A percentile compares a stretch with the other conserved stretches of the same genome.
phyloP scores from a whole-genome alignment of 1,140 invertebrate genomes.

The Varroa destructor region DNA sequence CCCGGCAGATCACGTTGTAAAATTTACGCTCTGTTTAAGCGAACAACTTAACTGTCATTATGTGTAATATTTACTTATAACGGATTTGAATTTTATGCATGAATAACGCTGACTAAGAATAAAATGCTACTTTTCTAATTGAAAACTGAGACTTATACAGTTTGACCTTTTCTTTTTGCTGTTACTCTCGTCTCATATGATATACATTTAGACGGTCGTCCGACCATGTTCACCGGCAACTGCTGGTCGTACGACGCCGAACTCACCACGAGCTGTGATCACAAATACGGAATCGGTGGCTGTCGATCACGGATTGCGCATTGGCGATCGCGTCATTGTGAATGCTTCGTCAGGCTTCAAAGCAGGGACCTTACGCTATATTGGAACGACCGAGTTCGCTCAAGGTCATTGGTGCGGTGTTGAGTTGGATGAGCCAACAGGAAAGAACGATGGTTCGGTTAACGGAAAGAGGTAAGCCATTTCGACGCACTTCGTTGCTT shows the following conservation, averaged over 20 bases:
- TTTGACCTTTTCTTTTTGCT: too few relatives aligned
- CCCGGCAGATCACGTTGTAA: too few relatives aligned
- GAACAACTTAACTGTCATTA: too few relatives aligned
- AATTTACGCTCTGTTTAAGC: too few relatives aligned
- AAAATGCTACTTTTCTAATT: too few relatives aligned
- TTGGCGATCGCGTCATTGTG: constrained; percentile 82
- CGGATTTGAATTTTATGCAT: too few relatives aligned
- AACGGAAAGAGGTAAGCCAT: constrained; percentile 49
- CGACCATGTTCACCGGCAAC: constrained; percentile 16
- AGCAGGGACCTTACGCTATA: constrained; percentile 65
- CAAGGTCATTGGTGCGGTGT: constrained; percentile 84
- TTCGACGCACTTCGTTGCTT: neutral
- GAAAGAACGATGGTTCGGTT: constrained; percentile 86
- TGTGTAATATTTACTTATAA: too few relatives aligned
- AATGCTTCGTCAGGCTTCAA: constrained; percentile 71
- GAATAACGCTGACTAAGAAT: too few relatives aligned
- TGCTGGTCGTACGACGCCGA: constrained; percentile 2
- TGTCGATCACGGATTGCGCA: constrained; percentile 47
- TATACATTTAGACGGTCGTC: neutral
- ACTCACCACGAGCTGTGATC: neutral
- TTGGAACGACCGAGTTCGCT: constrained; percentile 76
- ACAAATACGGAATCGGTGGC: constrained; percentile 37
- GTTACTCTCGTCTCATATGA: too few relatives aligned
- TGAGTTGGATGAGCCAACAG: constrained; percentile 77
- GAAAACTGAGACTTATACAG: too few relatives aligned